A percentile compares a stretch with the other conserved stretches of the same genome.
Conservation (phyloP, 2,113 vertebrate species). For the Hemicordylus capensis region DNA sequence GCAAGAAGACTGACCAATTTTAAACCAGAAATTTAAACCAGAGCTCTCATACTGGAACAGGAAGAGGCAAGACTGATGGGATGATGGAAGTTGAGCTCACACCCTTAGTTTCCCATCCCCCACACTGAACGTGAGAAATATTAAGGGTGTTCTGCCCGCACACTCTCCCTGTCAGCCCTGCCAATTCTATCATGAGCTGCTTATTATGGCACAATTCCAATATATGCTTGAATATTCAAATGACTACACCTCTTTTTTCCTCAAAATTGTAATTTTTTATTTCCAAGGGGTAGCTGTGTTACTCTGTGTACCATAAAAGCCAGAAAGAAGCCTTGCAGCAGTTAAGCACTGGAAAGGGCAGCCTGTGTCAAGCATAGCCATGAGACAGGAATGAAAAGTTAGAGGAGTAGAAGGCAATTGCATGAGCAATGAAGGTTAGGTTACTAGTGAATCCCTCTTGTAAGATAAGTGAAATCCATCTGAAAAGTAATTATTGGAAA, state of each 20-base stretch:
- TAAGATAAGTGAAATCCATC: conserved; percentile 74
- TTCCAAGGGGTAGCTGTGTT: not conserved
- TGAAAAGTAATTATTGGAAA: conserved; percentile 80
- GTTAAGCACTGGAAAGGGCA: conserved; percentile 34
- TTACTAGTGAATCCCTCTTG: conserved; percentile 73
- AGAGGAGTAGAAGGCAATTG: conserved; percentile 53
- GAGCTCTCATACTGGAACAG: not conserved
- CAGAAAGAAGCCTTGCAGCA: conserved; percentile 5
- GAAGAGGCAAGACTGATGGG: not conserved
- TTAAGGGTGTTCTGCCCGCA: not conserved
- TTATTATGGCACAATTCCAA: not conserved
- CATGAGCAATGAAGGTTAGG: conserved; percentile 72
- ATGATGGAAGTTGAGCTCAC: not conserved
- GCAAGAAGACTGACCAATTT: too few relatives aligned
- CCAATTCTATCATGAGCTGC: not conserved
- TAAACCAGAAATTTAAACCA: too few relatives aligned
- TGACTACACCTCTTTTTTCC: not conserved
- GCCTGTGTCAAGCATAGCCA: conserved; percentile 36
- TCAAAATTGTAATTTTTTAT: not conserved
- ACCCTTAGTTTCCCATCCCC: not conserved
- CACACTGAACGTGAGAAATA: not conserved
- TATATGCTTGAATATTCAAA: not conserved
- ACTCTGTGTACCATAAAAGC: not conserved
- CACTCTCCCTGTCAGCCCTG: not conserved
- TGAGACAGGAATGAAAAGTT: conserved; percentile 53